Percentiles rank a stretch among this genome's conserved stretches.
Evolutionary conservation across 2,888 invertebrate genomes (phyloP).

Genomic region (Lasioglossum morio): DNA sequence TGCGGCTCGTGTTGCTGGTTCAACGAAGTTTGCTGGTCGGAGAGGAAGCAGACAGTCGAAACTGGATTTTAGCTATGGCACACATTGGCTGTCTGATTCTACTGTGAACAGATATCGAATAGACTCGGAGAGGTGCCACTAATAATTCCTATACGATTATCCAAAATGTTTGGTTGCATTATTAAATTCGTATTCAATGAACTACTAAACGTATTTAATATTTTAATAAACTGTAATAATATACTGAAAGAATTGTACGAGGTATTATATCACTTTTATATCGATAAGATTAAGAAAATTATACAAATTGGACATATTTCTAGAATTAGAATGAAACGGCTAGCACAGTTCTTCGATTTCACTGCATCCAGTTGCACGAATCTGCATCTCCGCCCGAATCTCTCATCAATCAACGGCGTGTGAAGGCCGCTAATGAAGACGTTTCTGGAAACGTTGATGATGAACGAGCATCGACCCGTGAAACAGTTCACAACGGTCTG

Average conservation of each 20-base stretch:
- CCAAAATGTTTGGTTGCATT: too few species aligned
- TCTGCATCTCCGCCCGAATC: neutral
- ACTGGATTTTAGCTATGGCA: neutral
- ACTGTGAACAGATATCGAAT: neutral
- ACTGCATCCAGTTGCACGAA: neutral
- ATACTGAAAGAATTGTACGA: too few species aligned
- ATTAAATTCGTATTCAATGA: too few species aligned
- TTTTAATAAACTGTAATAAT: too few species aligned
- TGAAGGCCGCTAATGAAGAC: conserved; percentile 8
- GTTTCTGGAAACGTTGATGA: neutral
- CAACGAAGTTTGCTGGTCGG: neutral
- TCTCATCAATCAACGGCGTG: neutral
- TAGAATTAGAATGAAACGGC: neutral
- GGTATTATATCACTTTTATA: too few species aligned
- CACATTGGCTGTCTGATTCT: neutral
- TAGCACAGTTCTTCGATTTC: neutral
- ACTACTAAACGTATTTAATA: too few species aligned
- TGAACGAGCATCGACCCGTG: conserved; percentile 9
- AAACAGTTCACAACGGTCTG: neutral
- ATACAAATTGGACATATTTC: too few species aligned
- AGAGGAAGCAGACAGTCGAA: neutral
- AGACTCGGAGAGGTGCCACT: too few species aligned
- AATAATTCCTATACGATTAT: too few species aligned
- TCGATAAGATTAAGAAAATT: too few species aligned
- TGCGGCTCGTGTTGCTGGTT: neutral